Evolutionary conservation across 2,113 vertebrate species (phyloP), one percentile per base, ranked within the genome.

Genomic region (Aepyceros melampus): DNA sequence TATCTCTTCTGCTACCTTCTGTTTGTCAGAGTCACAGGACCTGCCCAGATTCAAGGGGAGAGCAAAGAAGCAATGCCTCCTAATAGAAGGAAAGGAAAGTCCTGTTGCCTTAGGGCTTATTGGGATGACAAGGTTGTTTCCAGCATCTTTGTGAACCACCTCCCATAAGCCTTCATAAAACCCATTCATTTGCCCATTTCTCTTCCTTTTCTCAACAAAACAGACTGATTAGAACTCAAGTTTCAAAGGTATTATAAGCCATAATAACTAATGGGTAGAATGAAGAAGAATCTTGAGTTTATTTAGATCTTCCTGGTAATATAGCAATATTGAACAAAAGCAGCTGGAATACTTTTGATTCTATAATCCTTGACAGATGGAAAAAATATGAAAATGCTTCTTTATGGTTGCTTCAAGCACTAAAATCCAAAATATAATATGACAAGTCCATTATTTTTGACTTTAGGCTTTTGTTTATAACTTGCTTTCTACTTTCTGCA

Each of bases 361-460:
- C 36, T 83, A 51, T 86, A 78, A 89, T 96, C 23, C 56, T 91
- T 89, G 87, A 53, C 6, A 56, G 5, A 86, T 83, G 19, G 53
- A 11, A 95, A 92, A 95, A 95, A 85, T 55, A 29, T 91, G 43
- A 83, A 91, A 91, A 74, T 89, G 4, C 12, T 91, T 88, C 45
- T 95, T 91, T 88, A 95, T 36, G 40, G 40, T 87, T 76, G 19
- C 85, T 96, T 96, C 6, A 88, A 79, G 92, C 21, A 49, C 13
- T 78, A 76, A 88, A 88, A 91, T 97, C 49, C 29, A 91, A 88
- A 40, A 74, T 51, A 67, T 3, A 51, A 33, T 83, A 71, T 83
- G 36, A 97, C 33, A 95, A 23, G 51, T 88, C 49, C 36, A 82
- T 21, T 91, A 97, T 67, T 91, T 97, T 96, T 84, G 27, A 84